A percentile compares a stretch with the other conserved stretches of the same genome.
Conservation (phyloP, 1,140 invertebrate genomes). For the Amphibalanus amphitrite region DNA sequence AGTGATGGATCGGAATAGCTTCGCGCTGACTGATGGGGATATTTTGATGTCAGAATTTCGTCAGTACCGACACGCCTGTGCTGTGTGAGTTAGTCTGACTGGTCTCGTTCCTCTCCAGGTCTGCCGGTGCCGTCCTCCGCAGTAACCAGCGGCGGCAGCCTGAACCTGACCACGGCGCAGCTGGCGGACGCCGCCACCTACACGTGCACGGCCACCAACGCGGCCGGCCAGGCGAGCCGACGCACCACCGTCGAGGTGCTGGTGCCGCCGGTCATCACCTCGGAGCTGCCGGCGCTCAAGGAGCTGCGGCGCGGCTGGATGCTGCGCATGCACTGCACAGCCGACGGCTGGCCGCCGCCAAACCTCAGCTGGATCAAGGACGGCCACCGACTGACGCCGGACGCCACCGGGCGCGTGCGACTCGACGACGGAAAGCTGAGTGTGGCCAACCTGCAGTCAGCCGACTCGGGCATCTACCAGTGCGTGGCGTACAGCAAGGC, state of each 20-base stretch:
- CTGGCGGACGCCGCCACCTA: conserved; percentile 36
- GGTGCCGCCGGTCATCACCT: conserved; percentile 14
- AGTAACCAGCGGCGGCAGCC: conserved; percentile 22
- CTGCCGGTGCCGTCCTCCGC: conserved; percentile 4
- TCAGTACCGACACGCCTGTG: no score
- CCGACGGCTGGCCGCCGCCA: conserved; percentile 42
- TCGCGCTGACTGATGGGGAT: no score
- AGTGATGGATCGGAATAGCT: no score
- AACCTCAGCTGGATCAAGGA: conserved; percentile 45
- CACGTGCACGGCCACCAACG: conserved; percentile 32
- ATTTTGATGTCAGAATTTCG: no score
- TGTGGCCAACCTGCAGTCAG: conserved; percentile 41
- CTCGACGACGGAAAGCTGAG: conserved; percentile 22
- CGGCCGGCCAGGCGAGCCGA: no score
- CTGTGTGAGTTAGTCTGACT: no score
- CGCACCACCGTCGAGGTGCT: not conserved
- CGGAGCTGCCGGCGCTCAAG: conserved; percentile 23
- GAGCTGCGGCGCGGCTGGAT: conserved; percentile 36
- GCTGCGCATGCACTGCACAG: conserved; percentile 48
- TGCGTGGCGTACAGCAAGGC: conserved; percentile 49
- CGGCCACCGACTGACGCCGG: conserved; percentile 19
- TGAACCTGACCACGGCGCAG: conserved; percentile 30
- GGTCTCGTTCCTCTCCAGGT: no score
- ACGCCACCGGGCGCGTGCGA: conserved; percentile 36
- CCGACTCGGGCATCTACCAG: conserved; percentile 55